Conservation (phyloP, 1,140 invertebrate genomes). For the Plodia interpunctella region DNA sequence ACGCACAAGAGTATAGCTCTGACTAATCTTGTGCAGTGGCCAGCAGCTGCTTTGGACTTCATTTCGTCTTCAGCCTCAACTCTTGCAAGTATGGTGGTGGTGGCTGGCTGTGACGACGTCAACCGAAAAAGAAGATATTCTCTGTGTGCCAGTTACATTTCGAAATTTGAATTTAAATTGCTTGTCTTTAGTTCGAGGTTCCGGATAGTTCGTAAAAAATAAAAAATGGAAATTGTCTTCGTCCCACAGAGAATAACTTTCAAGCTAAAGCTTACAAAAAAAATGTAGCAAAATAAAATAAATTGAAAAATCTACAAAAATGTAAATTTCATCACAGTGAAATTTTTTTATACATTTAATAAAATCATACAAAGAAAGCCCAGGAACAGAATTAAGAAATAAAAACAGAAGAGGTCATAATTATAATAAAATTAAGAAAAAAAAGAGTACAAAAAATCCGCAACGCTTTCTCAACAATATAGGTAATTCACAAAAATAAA, state of each 20-base stretch:
- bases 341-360: not conserved
- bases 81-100: constrained; percentile 5
- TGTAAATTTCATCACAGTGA: not conserved
- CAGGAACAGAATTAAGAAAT: not conserved
- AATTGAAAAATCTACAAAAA: not conserved
- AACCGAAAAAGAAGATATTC: not conserved
- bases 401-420: too few relatives aligned
- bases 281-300: not conserved
- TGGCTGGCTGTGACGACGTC: not conserved
- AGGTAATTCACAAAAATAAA: too few relatives aligned
- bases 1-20: constrained; percentile 93
- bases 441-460: too few relatives aligned
- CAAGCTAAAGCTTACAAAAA: not conserved
- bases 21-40: constrained; percentile 96
- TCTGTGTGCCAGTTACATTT: not conserved
- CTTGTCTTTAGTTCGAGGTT: not conserved
- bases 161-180: not conserved
- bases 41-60: constrained; percentile 93
- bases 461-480: too few relatives aligned
- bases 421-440: too few relatives aligned
- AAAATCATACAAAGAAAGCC: not conserved
- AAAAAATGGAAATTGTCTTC: too few relatives aligned
- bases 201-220: too few relatives aligned
- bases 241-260: not conserved
- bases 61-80: constrained; percentile 33